phyloP scores from a whole-genome alignment of 2,888 invertebrate genomes.

The Drosophila mimica region DNA sequence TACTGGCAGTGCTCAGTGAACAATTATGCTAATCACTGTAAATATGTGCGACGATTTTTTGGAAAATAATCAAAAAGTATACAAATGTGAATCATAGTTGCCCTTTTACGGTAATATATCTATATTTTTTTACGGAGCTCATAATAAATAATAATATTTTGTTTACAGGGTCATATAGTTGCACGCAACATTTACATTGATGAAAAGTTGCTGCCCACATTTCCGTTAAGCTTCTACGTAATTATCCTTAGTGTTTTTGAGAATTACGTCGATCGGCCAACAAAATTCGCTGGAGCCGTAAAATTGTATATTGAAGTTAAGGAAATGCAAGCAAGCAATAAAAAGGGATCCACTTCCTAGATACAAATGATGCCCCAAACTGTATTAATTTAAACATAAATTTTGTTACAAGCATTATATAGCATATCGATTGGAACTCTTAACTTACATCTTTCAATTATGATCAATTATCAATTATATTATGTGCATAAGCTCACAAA shows the following conservation, averaged over 20 bases:
- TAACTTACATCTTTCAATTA: too few species aligned
- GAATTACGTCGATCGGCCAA: neutral
- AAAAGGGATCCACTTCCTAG: neutral
- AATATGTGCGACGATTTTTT: constrained; percentile 43
- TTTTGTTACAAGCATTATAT: too few species aligned
- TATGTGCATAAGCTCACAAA: too few species aligned
- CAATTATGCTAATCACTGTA: neutral
- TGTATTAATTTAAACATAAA: too few species aligned
- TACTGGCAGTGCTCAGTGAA: too few species aligned
- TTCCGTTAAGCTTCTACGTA: constrained; percentile 7
- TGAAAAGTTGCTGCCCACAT: neutral
- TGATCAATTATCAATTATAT: too few species aligned
- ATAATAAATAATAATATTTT: too few species aligned
- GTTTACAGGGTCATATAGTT: constrained; percentile 30
- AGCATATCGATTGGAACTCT: too few species aligned
- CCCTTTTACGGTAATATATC: constrained; percentile 27
- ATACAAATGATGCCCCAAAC: too few species aligned
- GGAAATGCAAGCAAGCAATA: constrained; percentile 1
- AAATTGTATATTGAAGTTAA: constrained; percentile 10
- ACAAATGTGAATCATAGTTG: constrained; percentile 55
- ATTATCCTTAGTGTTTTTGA: neutral
- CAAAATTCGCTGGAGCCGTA: neutral
- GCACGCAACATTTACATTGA: constrained; percentile 22
- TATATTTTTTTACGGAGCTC: neutral
- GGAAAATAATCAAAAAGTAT: neutral